A percentile compares a stretch with the other conserved stretches of the same genome.
Conservation (phyloP, 2,113 vertebrate species). For the Nestor notabilis region DNA sequence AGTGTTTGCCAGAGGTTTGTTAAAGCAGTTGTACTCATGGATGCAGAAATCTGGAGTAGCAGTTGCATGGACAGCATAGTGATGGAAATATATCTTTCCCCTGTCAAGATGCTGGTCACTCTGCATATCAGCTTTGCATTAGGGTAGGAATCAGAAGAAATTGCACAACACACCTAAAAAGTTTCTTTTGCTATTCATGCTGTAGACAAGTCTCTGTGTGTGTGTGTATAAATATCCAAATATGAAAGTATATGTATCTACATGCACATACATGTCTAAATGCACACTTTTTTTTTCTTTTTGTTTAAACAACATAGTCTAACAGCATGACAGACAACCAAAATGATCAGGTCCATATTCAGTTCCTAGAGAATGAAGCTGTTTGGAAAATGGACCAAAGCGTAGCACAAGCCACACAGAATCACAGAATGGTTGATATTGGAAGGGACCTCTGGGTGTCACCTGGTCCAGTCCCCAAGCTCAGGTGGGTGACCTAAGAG, state of each 20-base stretch:
- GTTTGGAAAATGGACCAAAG: background rate
- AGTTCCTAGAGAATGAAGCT: background rate
- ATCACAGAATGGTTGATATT: accelerated
- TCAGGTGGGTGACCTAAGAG: accelerated
- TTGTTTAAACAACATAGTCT: background rate
- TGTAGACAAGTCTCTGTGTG: background rate
- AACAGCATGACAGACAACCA: background rate
- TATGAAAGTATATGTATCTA: background rate
- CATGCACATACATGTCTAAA: background rate
- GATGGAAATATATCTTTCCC: background rate
- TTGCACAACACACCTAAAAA: background rate
- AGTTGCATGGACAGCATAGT: background rate
- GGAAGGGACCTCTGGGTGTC: background rate
- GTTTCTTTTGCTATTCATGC: background rate
- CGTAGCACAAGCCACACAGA: background rate
- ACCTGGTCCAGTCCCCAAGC: accelerated
- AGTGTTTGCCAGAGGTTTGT: background rate
- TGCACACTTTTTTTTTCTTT: accelerated
- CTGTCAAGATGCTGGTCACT: background rate
- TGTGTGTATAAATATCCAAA: background rate
- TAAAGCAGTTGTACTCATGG: background rate
- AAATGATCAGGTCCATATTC: background rate
- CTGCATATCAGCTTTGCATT: background rate
- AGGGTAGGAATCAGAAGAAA: background rate
- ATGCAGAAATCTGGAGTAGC: background rate